Evolutionary conservation across 1,140 invertebrate species (phyloP).

Genomic region (Trissolcus basalis): DNA sequence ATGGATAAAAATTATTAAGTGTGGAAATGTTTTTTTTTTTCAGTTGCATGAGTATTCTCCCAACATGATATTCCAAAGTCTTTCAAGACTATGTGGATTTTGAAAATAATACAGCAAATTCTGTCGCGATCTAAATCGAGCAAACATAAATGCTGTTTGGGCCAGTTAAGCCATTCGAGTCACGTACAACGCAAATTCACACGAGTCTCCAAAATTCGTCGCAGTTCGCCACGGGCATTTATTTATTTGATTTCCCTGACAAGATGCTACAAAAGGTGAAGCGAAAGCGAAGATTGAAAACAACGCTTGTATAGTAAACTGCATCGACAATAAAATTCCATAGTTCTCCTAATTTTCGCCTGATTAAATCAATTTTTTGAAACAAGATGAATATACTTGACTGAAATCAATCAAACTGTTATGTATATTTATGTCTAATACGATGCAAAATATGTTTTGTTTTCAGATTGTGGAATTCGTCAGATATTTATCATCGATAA

Average conservation of each 20-base stretch:
- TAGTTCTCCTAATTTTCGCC: constrained; percentile 13
- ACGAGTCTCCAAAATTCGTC: constrained; percentile 54
- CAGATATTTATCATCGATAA: no score
- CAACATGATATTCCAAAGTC: no score
- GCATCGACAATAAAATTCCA: constrained; percentile 21
- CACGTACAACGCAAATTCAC: constrained; percentile 54
- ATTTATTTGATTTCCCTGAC: constrained; percentile 54
- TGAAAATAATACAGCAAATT: constrained; percentile 51
- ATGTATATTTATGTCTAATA: no score
- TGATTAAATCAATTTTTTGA: constrained; percentile 24
- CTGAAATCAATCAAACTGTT: no score
- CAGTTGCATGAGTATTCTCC: no score
- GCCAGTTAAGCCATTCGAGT: constrained; percentile 45
- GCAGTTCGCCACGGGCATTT: constrained; percentile 48
- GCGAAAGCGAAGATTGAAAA: constrained; percentile 13
- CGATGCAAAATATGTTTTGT: no score
- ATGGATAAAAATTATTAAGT: no score
- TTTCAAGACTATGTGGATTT: constrained; percentile 36
- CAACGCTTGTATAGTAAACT: constrained; percentile 2
- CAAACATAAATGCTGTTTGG: constrained; percentile 48
- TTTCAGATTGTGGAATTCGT: no score
- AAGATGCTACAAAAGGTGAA: background rate
- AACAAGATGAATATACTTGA: background rate
- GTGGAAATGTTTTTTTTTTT: no score
- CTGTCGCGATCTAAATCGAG: constrained; percentile 38